These are phyloP conservation scores for Cephalotes varians DNA, from an alignment of 2,888 invertebrate species.

Conservation along the genomic window DNA sequence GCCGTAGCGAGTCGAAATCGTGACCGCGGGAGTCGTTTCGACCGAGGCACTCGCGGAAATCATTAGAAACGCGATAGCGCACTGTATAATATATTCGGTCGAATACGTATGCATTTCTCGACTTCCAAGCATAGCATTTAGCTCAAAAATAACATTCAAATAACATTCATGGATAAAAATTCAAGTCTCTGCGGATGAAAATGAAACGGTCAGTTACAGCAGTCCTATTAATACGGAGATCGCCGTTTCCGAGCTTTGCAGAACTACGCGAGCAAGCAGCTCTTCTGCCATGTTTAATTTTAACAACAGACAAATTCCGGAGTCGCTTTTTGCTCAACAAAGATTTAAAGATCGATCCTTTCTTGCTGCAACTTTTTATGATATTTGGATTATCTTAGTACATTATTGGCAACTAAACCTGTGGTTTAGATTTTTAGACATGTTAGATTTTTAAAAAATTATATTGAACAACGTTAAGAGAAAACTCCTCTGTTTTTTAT, in stretches of 20 bases:
- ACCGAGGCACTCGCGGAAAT: constrained; percentile 1
- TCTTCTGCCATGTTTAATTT: neutral
- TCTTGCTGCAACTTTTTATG: neutral
- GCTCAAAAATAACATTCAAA: neutral
- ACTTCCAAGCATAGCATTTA: constrained; percentile 26
- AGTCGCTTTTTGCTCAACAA: neutral
- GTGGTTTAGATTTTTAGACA: too few species aligned
- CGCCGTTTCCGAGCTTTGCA: neutral
- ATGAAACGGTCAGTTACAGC: too few species aligned
- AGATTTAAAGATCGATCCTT: neutral
- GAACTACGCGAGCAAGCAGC: neutral
- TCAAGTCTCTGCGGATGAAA: neutral
- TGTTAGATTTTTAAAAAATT: neutral
- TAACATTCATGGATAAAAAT: constrained; percentile 36
- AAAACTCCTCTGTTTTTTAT: neutral
- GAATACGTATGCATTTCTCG: constrained; percentile 2
- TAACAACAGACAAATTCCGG: neutral
- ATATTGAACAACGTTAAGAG: neutral
- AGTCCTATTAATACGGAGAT: neutral
- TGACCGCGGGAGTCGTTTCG: neutral
- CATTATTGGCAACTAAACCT: neutral
- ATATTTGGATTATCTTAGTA: neutral
- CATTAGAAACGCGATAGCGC: constrained; percentile 19
- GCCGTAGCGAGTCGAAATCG: constrained; percentile 8
- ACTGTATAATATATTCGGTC: constrained; percentile 27